These are phyloP conservation scores for Sinocyclocheilus maitianheensis DNA, from an alignment of 2,113 vertebrate genomes.

Conservation along the genomic window DNA sequence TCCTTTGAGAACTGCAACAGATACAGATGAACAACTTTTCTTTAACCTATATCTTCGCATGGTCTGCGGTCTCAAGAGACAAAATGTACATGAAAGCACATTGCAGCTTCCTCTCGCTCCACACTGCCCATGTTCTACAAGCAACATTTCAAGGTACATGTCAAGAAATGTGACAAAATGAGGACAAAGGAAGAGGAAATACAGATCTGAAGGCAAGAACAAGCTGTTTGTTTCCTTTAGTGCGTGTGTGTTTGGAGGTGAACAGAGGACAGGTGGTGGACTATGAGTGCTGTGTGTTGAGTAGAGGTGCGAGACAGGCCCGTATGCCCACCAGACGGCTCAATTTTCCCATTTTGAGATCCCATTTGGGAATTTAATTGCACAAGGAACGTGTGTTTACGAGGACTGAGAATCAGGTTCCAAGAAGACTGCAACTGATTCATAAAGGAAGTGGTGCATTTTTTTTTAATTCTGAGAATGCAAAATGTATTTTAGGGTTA, in stretches of 20 bases:
- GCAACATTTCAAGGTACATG: not conserved
- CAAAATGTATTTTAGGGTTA: not conserved
- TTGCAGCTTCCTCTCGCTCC: not conserved
- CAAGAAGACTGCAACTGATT: not conserved
- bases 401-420: not conserved
- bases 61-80: not conserved
- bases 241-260: constrained; percentile 2
- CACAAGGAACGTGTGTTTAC: constrained; percentile 8
- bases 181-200: constrained; percentile 23
- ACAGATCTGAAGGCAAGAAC: constrained; percentile 32
- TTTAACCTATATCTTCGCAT: not conserved
- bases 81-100: not conserved
- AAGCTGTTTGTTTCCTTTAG: not conserved
- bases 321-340: constrained; percentile 43
- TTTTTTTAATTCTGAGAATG: not conserved
- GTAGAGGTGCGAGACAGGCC: constrained; percentile 51
- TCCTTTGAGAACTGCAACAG: not conserved
- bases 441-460: not conserved
- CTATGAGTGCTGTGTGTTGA: constrained; percentile 24
- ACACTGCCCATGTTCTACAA: constrained; percentile 5
- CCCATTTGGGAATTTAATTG: constrained; percentile 36
- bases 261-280: constrained; percentile 41
- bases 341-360: constrained; percentile 37
- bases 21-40: not conserved
- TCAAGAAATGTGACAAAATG: constrained; percentile 22